A percentile compares a stretch with the other conserved stretches of the same genome.
Evolutionary conservation across 2,797 vertebrate genomes (phyloP).

Genomic region (Leptoclinus maculatus): DNA sequence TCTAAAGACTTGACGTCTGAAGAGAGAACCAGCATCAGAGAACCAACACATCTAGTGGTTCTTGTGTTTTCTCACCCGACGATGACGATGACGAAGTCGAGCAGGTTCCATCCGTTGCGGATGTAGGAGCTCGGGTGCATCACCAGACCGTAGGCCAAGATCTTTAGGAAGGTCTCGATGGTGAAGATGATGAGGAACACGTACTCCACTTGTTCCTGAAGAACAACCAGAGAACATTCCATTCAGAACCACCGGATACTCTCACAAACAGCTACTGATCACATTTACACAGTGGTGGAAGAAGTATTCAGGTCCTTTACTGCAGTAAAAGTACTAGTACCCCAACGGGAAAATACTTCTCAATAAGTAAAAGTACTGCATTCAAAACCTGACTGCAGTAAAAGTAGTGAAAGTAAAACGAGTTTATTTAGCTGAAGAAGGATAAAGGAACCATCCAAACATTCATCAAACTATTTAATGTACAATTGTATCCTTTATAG

Average conservation of each 20-base stretch:
- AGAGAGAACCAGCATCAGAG: not conserved
- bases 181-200: constrained; percentile 97
- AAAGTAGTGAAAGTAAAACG: too few relatives aligned
- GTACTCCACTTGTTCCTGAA: constrained; percentile 95
- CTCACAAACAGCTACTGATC: not conserved
- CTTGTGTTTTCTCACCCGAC: constrained; percentile 86
- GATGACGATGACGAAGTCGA: constrained; percentile 95
- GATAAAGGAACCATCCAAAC: too few relatives aligned
- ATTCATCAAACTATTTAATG: too few relatives aligned
- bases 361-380: too few relatives aligned
- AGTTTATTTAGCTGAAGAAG: too few relatives aligned
- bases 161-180: constrained; percentile 94
- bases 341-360: too few relatives aligned
- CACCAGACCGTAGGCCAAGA: constrained; percentile 94
- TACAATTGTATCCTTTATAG: too few relatives aligned
- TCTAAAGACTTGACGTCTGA: not conserved
- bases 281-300: not conserved
- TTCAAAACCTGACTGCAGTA: too few relatives aligned
- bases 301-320: not conserved
- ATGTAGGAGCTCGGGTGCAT: constrained; percentile 97
- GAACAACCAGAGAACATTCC: not conserved
- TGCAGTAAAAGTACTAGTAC: not conserved
- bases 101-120: constrained; percentile 94
- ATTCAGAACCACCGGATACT: not conserved
- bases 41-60: not conserved